Evolutionary conservation across 2,797 vertebrate species (phyloP), one percentile per base, ranked within the genome.

Genomic region (Eospalax fontanierii): DNA sequence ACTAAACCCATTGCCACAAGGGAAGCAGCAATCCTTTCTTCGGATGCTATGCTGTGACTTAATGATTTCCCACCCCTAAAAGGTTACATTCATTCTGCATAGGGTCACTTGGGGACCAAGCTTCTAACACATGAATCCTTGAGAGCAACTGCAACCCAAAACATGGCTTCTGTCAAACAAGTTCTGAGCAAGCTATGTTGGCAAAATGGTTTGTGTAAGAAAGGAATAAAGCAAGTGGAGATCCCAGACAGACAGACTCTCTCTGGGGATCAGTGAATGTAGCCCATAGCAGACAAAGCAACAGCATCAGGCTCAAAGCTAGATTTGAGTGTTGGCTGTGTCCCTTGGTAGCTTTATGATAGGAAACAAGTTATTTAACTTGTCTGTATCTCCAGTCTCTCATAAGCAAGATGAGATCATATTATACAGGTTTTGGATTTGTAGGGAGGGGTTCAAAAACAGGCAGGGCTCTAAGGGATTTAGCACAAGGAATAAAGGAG

Each of bases 321-420:
- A 26, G 14, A n/a, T 46, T 43, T 59, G 24, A 70, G 35, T 66
- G 61, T 33, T 40, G 46, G 18, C 35, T 63, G 43, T 74, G 40
- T 84, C 15, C 24, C 33, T 65, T 33, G 7, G 30, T 46, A 76
- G 66, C 4, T 61, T n/a, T 59, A 33, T 38, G 33, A 33, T 38
- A 61, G 38, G 21, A 92, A 84, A 83, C 35, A 30, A n/a, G 4
- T 70, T 85, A 85, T 57, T 86, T 87, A 35, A 70, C 19, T 61
- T 76, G n/a, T 35, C 9, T 93, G 24, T 19, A 14, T 70, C 73
- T 89, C 89, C 63, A 19, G 87, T 46, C 89, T 33, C n/a, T 94
- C 61, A 50, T 83, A 18, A 65, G 63, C 30, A 86, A 66, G 46
- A 57, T 59, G 43, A 15, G 30, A 84, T 35, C 26, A 71, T 35